These are phyloP conservation scores for Rhizomys pruinosus DNA, from an alignment of 2,113 vertebrate genomes.

Conservation along the genomic window DNA sequence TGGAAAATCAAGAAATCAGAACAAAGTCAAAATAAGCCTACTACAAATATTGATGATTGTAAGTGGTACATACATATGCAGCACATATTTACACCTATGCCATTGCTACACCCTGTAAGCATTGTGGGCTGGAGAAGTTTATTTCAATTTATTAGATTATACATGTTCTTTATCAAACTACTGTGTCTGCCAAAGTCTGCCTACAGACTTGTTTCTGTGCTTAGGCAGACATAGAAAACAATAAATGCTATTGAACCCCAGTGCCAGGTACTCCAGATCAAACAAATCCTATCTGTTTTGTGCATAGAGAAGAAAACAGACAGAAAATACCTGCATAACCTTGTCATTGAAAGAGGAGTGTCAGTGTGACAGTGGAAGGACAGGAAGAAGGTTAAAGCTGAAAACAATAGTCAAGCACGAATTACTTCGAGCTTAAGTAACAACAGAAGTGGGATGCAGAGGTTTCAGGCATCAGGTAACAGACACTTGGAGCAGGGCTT, in stretches of 20 bases:
- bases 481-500: not conserved
- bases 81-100: not conserved
- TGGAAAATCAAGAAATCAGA: conserved; percentile 19
- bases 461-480: not conserved
- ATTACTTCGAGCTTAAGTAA: not conserved
- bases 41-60: not conserved
- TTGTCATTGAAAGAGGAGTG: not conserved
- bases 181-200: not conserved
- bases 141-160: not conserved
- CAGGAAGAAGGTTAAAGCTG: not conserved
- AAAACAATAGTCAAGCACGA: not conserved
- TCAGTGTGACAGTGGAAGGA: not conserved
- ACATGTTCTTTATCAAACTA: not conserved
- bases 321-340: not conserved
- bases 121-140: not conserved
- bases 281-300: not conserved
- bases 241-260: not conserved
- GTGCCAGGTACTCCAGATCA: not conserved
- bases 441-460: not conserved
- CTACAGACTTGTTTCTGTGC: not conserved
- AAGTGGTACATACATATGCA: not conserved
- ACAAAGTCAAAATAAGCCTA: not conserved
- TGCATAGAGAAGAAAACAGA: not conserved
- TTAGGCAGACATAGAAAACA: not conserved
- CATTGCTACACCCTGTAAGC: not conserved